phyloP scores from a whole-genome alignment of 2,888 invertebrate genomes.

The Disparrhopalites patrizii region DNA sequence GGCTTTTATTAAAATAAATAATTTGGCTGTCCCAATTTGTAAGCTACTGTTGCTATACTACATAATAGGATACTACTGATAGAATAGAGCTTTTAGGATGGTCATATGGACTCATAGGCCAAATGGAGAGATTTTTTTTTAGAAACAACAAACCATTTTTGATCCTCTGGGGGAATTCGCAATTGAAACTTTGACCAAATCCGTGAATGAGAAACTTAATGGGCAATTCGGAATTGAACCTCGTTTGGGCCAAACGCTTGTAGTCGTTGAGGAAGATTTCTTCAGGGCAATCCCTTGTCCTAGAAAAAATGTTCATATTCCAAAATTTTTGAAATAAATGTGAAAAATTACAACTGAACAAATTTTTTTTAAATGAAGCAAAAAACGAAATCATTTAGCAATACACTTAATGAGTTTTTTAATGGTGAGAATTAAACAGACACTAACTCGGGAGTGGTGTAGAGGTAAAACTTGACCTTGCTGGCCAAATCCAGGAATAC shows the following conservation, averaged over 20 bases:
- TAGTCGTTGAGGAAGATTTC: constrained; percentile 1
- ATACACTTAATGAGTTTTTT: too few relatives aligned
- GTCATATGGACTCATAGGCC: too few relatives aligned
- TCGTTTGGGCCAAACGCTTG: neutral
- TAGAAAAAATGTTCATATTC: neutral
- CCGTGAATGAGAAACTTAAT: constrained; percentile 25
- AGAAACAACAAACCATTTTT: constrained; percentile 13
- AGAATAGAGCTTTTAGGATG: too few relatives aligned
- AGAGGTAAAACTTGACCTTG: constrained; percentile 20
- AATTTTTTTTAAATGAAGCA: too few relatives aligned
- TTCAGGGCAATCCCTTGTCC: constrained; percentile 1
- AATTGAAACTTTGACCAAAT: constrained; percentile 6
- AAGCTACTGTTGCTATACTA: too few relatives aligned
- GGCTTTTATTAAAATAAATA: too few relatives aligned
- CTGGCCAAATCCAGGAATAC: too few relatives aligned
- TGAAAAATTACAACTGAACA: too few relatives aligned
- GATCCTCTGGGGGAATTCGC: constrained; percentile 3
- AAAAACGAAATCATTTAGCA: too few relatives aligned
- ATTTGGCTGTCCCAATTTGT: too few relatives aligned
- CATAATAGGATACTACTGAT: too few relatives aligned
- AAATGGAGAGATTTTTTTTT: too few relatives aligned
- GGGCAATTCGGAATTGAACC: neutral
- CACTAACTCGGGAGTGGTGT: constrained; percentile 9
- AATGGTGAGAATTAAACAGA: neutral
- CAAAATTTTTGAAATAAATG: neutral